phyloP scores from a whole-genome alignment of 53 echinoderm and acorn worm genomes.

The Henricia sp. region DNA sequence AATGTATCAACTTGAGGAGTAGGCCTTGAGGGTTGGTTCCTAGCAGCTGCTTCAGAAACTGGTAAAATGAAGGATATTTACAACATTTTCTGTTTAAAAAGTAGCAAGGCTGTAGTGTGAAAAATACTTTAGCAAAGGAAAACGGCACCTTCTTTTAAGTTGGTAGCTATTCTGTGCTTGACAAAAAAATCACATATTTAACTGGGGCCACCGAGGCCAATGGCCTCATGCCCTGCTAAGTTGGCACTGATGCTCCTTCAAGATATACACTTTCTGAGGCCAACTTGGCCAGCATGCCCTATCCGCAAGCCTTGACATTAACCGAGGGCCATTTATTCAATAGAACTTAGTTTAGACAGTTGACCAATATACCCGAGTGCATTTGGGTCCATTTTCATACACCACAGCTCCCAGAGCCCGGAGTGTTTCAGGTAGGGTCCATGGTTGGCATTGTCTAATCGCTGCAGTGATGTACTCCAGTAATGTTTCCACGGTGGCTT shows the following conservation, averaged over 20 bases:
- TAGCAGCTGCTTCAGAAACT: slow-evolving; percentile 84
- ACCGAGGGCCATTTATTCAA: no score
- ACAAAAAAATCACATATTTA: background rate
- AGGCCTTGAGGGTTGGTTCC: slow-evolving; percentile 71
- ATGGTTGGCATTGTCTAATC: slow-evolving; percentile 69
- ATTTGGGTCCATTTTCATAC: slow-evolving; percentile 96
- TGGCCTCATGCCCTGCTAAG: no score
- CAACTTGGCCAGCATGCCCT: no score
- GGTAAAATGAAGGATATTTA: background rate
- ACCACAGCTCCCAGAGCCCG: slow-evolving; percentile 93
- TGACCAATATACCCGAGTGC: slow-evolving; percentile 81
- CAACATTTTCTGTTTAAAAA: no score
- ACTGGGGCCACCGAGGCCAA: background rate
- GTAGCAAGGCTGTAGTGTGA: no score
- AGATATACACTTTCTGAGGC: no score
- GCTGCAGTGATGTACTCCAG: slow-evolving; percentile 79
- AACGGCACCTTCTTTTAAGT: no score
- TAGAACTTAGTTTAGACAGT: no score
- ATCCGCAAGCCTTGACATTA: no score
- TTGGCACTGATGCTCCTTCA: no score
- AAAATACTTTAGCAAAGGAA: no score
- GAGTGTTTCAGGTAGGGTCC: slow-evolving; percentile 87
- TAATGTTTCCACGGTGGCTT: slow-evolving; percentile 62
- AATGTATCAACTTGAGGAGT: slow-evolving; percentile 69
- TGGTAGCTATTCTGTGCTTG: background rate